Conservation (phyloP, 2,113 vertebrate genomes). For the Chloroceryle aenea region DNA sequence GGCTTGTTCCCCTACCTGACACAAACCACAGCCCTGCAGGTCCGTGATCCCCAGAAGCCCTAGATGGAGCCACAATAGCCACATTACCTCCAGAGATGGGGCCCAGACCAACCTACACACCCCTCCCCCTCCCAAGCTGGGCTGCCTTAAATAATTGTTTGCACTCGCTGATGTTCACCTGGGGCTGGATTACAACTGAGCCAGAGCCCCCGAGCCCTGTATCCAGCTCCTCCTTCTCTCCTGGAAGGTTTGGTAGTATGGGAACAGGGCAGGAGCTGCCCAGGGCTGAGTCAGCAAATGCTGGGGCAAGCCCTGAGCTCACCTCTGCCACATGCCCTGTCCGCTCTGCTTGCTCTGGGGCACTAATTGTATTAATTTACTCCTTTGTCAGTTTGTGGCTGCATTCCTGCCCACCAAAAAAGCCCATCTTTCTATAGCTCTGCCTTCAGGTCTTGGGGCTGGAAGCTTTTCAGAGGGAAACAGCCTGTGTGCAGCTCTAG, state of each 20-base stretch:
- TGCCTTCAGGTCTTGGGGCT: background rate
- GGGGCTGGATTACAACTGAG: background rate
- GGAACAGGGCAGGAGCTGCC: accelerated
- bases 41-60: too few relatives aligned
- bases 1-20: background rate
- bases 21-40: background rate
- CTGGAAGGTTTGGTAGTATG: background rate
- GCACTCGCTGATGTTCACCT: background rate
- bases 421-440: background rate
- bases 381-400: background rate
- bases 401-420: background rate
- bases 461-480: background rate
- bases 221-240: background rate
- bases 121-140: accelerated
- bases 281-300: accelerated
- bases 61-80: too few relatives aligned
- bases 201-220: background rate
- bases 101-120: too few relatives aligned
- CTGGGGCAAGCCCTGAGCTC: background rate
- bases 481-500: background rate
- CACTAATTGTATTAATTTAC: background rate
- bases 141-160: background rate
- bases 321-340: accelerated
- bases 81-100: accelerated
- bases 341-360: too few relatives aligned